Base-by-base conservation (phyloP, 2,797 vertebrate species). In the Cephalopachus bancanus region DNA sequence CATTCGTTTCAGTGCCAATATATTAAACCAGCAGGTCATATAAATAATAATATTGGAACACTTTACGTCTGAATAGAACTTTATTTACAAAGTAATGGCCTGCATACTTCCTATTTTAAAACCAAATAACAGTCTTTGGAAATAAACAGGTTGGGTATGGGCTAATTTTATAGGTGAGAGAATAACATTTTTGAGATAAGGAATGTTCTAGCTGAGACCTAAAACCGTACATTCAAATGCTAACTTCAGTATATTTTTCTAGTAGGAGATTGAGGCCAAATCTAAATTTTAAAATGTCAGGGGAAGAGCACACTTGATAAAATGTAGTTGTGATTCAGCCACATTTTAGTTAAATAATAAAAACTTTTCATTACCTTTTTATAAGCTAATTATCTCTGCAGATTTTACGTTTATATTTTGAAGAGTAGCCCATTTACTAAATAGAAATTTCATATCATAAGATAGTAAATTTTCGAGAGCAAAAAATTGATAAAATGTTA, bases 321-420 rank as follows among this genome's bases (percentile, higher is more conserved):
- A 71, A 75, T 57, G 11, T 60, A 55, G 55, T 94, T 83, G 53
- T 88, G 33, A 76, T 57, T 62, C 62, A 83, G 76, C 78, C 49
- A 88, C 10, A n/a, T 94, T 91, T 83, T 59, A 74, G 14, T 74
- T 95, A 33, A 78, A 83, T 51, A 64, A 78, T 71, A 89, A 89
- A 59, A 24, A 60, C 17, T 74, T 44, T 87, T 5, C 26, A 28
- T 60, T 83, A 49, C 12, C 53, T 93, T 64, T 44, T 44, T 44
- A 44, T 44, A 44, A 44, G 44, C 44, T 44, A 44, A 44, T 44
- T 44, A 44, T 44, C 44, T 90, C 86, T 64, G 74, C 28, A 67
- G 53, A 57, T 71, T 83, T 91, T 74, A 64, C 20, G 5, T 67
- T 91, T 72, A 44, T 64, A 5, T 53, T 80, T 59, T 74, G 62